phyloP scores from a whole-genome alignment of 2,113 vertebrate species.

The Camelus bactrianus region DNA sequence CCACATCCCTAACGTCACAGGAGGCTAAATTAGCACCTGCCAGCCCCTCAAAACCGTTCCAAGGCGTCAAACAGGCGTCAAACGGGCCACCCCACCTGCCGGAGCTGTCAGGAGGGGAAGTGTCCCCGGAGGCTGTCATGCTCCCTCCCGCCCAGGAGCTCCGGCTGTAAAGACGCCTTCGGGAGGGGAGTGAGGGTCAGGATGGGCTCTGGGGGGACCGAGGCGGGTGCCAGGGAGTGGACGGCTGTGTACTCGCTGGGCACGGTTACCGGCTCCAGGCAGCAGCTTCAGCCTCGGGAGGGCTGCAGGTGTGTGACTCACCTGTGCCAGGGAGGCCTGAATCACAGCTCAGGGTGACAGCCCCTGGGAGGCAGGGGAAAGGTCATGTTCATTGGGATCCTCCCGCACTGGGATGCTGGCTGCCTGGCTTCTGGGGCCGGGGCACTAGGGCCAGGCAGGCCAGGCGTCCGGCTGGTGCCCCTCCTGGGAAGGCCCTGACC shows the following conservation, averaged over 20 bases:
- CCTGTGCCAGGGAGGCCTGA: neutral
- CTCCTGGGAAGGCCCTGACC: neutral
- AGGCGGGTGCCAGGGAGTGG: neutral
- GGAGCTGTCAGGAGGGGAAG: neutral
- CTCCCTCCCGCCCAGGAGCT: too few relatives aligned
- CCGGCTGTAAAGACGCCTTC: neutral
- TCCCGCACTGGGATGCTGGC: rapidly evolving
- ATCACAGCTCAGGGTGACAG: neutral
- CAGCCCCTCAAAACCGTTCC: neutral
- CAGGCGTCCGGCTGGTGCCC: neutral
- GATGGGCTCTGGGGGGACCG: rapidly evolving
- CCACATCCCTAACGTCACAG: neutral
- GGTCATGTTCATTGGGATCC: neutral
- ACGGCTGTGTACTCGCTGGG: too few relatives aligned
- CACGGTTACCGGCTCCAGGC: neutral
- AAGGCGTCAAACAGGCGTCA: neutral
- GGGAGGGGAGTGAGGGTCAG: neutral
- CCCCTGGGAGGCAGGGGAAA: neutral
- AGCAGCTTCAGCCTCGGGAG: neutral
- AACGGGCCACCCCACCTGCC: rapidly evolving
- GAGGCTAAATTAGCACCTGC: neutral
- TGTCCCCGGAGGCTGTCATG: neutral
- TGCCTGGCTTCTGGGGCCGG: neutral
- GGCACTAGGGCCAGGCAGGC: rapidly evolving
- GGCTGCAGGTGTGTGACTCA: conserved; percentile 50